Evolutionary conservation across 1,140 invertebrate genomes (phyloP), one percentile per base, ranked within the genome.

Genomic region (Tetramorium parvispinum): DNA sequence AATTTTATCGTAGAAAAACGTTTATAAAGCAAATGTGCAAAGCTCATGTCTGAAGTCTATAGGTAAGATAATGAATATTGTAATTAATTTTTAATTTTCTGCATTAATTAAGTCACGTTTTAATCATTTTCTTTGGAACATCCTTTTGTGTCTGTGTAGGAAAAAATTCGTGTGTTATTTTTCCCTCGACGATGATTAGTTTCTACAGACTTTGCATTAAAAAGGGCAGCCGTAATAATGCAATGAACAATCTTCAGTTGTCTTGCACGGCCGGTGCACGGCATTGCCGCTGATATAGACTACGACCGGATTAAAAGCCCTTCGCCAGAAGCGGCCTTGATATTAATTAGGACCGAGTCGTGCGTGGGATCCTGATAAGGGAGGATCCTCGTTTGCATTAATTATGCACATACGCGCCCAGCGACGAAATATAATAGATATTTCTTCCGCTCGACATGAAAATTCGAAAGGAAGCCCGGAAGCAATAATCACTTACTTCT

Each of bases 311-410:
- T 81, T 81, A 83, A 81, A 83, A 83, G 68, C 79, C 79, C 79
- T 83, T 61, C 40, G 51, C 51, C 18, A 37, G 51, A 43, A 81
- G 46, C 51, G 68, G 43, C 24, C 79, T 83, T 83, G 68, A 73
- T 83, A 75, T 83, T 83, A 83, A 83, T 83, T 83, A 83, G 24
- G 68, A 73, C 53, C 68, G 79, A 83, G 79, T 37, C 79, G 79
- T 83, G 79, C 53, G 68, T 73, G 40, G 79, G 59, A 40, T 61
- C 68, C 79, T 73, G 79, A 83, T 83, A 83, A 83, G 79, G 51
- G 43, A 49, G 79, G 68, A 83, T 73, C 40, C 68, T 83, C 79
- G 53, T 73, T 73, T 83, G 66, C 79, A 83, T 83, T 83, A 83
- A 83, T 83, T 83, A 83, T 73, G 53, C 68, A 75, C 79, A 75